phyloP scores from a whole-genome alignment of 2,113 vertebrate species.

The Chrysochloris asiatica region DNA sequence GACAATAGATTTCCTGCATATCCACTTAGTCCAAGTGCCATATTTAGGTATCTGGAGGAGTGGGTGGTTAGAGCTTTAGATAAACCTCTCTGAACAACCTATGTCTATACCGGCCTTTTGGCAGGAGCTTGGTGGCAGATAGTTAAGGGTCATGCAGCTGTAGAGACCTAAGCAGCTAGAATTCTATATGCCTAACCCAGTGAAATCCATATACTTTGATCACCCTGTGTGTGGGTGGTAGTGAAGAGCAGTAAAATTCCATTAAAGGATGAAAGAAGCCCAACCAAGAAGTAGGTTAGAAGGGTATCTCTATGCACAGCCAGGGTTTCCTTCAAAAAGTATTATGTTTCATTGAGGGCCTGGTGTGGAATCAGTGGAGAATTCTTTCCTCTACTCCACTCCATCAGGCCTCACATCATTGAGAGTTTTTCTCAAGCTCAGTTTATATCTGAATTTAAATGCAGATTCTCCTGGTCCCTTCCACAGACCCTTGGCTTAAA shows the following conservation, averaged over 20 bases:
- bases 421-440: background rate
- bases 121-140: background rate
- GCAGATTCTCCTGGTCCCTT: background rate
- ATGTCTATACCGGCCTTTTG: background rate
- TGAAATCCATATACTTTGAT: background rate
- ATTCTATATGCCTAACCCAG: background rate
- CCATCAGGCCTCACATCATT: background rate
- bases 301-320: background rate
- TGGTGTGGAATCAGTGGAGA: background rate
- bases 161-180: background rate
- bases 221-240: background rate
- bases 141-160: background rate
- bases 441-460: background rate
- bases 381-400: background rate
- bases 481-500: background rate
- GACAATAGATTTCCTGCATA: background rate
- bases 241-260: background rate
- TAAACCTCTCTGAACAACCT: background rate
- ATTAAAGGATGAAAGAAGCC: background rate
- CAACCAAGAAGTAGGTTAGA: background rate
- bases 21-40: background rate
- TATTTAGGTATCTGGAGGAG: background rate
- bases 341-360: background rate
- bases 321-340: background rate
- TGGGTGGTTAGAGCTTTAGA: background rate